Evolutionary conservation across 2,113 vertebrate genomes (phyloP), one percentile per base, ranked within the genome.

Genomic region (Anolis carolinensis): DNA sequence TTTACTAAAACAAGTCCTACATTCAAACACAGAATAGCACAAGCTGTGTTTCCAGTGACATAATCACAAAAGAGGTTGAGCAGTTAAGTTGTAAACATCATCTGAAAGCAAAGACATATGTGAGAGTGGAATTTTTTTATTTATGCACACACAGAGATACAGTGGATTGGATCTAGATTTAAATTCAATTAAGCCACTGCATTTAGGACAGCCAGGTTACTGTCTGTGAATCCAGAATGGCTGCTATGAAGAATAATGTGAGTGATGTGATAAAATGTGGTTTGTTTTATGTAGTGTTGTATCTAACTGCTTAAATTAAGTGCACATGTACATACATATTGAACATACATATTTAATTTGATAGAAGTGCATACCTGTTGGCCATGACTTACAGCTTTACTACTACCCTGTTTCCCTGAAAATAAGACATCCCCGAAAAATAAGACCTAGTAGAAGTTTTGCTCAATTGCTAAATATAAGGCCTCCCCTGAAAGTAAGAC

Each of bases 31-130:
- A 67, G 79, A 68, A 18, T 62, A 63, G 36, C 32, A 18, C 10
- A 67, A 80, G 82, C 76, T 85, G 85, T 13, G 2, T 75, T 92
- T 78, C 90, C 85, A 87, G 21, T 85, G 89, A 32, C 87, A 90
- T 88, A 83, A 86, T 88, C 86, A 62, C 71, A 86, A 88, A 81
- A 81, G 72, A 50, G 52, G 81, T 52, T 70, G 85, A 71, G 86
- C 81, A 84, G 79, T 55, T 85, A 83, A 86, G 81, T 71, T 90
- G 86, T 84, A 88, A 87, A 79, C 59, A 85, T 1, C 34, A 87
- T n/a, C 78, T 75, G 70, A 89, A 89, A 81, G 27, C 88, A 78
- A 14, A 79, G 73, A 25, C 20, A 92, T 85, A 86, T 79, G 39
- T 70, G 7, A 36, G 36, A 65, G 21, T 36, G 59, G 63, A 68